Base-by-base conservation (phyloP, 2,888 invertebrate species). In the Drosophila phalerata region DNA sequence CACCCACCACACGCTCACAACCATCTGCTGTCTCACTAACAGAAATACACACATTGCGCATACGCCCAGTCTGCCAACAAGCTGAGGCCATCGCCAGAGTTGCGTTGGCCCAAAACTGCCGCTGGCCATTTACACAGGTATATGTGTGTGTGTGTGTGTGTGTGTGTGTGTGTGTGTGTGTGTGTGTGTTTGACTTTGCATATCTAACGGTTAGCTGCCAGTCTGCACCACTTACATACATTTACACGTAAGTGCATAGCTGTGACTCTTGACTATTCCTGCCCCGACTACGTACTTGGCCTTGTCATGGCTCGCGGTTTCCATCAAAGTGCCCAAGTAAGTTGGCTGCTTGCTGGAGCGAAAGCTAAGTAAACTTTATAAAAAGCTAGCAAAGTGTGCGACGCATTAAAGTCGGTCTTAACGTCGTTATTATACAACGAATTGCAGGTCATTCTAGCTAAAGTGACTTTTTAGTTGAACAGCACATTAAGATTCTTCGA, bases 101-200 rank as follows among this genome's bases (percentile, higher is more conserved):
- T 40, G 37, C 15, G 62, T 40, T 40, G 45, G 17, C n/a, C 43
- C 32, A 43, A 45, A 65, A 48, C 43, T 32, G 62, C 75, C 70
- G 11, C 42, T 63, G 70, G 77, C 55, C 48, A 34, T 32, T 75
- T 56, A 37, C 71, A 66, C 40, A 69, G 75, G 66, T 75, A 66
- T 75, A 65, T 74, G 74, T 76, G 65, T 73, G 69, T 74, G 70
- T 75, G 22, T 22, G 22, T 22, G 22, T 22, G 22, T 22, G n/a
- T 76, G 65, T 73, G 69, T 73, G 70, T 75, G 75, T 79, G 84
- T 82, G 82, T 75, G 22, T 22, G 22, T 22, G 22, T 22, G 22
- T 76, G 65, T 73, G 69, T 73, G 70, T 75, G 75, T 79, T 86
- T 82, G 82, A 76, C 79, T 82, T 87, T 82, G 80, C 80, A 82